Conservation (phyloP, 2,113 vertebrate species). For the Numenius arquata region DNA sequence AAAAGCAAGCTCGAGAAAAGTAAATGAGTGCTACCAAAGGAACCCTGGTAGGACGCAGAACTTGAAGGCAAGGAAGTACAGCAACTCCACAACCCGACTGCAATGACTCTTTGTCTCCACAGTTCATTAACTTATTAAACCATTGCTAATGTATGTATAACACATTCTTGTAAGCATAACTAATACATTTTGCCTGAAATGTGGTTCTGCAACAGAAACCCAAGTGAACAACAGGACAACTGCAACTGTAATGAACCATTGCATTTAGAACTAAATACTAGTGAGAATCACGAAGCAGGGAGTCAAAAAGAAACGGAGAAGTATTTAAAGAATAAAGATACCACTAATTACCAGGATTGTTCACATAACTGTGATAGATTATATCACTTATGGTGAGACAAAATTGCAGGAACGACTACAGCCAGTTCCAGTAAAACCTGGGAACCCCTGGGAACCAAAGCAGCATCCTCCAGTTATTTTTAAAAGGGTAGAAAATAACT, state of each 20-base stretch:
- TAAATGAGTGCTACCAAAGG: not conserved
- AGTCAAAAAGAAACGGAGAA: slow-evolving; percentile 14
- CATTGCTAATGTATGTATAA: slow-evolving; percentile 62
- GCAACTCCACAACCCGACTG: not conserved
- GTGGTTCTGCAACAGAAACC: slow-evolving; percentile 48
- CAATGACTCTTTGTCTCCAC: slow-evolving; percentile 42
- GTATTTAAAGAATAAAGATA: not conserved
- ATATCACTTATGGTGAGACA: not conserved
- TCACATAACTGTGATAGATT: not conserved
- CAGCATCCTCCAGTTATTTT: not conserved
- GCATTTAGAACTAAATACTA: not conserved
- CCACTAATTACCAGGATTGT: not conserved
- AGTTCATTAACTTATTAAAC: slow-evolving; percentile 71
- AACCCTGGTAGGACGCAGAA: not conserved
- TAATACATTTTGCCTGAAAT: slow-evolving; percentile 67
- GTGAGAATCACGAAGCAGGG: not conserved
- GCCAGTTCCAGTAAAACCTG: not conserved
- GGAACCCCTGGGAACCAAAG: not conserved
- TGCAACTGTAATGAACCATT: not conserved
- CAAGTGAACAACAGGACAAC: slow-evolving; percentile 44
- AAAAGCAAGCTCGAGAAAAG: not conserved
- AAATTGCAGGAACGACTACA: not conserved
- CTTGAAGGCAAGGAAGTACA: not conserved
- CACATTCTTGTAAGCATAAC: slow-evolving; percentile 58
- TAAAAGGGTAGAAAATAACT: not conserved